Percentiles rank a stretch among this genome's conserved stretches.
phyloP scores from a whole-genome alignment of 2,113 vertebrate genomes.

The Clarias macrocephalus region DNA sequence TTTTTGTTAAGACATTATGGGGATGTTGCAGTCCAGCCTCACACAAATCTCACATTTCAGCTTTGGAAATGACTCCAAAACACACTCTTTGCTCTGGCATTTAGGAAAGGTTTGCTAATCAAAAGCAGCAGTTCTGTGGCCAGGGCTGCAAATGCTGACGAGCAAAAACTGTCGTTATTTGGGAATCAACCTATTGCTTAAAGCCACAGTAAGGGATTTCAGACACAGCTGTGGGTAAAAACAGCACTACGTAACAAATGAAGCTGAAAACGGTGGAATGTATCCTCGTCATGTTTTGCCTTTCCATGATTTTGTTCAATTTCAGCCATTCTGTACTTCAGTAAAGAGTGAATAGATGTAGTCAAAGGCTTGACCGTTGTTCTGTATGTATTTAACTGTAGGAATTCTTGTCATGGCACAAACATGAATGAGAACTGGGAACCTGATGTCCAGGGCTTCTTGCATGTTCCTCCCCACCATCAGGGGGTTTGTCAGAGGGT shows the following conservation, averaged over 20 bases:
- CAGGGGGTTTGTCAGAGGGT: background rate
- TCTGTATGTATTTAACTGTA: background rate
- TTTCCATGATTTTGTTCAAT: background rate
- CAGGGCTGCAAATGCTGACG: background rate
- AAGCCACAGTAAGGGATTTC: constrained; percentile 18
- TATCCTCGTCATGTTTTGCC: background rate
- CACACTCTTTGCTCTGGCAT: background rate
- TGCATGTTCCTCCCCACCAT: background rate
- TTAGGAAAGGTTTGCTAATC: background rate
- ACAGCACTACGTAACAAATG: background rate
- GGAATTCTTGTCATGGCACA: background rate
- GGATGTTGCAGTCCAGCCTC: background rate
- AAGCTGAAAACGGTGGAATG: background rate
- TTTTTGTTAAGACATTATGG: background rate
- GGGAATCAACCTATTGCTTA: background rate
- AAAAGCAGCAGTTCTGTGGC: background rate
- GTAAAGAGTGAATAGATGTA: background rate
- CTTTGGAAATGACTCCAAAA: constrained; percentile 20
- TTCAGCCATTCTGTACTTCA: background rate
- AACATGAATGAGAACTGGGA: background rate
- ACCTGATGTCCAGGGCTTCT: background rate
- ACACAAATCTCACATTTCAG: constrained; percentile 27
- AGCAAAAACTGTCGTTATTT: background rate
- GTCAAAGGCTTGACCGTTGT: background rate
- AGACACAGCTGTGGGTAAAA: background rate